A percentile compares a stretch with the other conserved stretches of the same genome.
Evolutionary conservation across 2,797 vertebrate genomes (phyloP).

Genomic region (Mallotus villosus): DNA sequence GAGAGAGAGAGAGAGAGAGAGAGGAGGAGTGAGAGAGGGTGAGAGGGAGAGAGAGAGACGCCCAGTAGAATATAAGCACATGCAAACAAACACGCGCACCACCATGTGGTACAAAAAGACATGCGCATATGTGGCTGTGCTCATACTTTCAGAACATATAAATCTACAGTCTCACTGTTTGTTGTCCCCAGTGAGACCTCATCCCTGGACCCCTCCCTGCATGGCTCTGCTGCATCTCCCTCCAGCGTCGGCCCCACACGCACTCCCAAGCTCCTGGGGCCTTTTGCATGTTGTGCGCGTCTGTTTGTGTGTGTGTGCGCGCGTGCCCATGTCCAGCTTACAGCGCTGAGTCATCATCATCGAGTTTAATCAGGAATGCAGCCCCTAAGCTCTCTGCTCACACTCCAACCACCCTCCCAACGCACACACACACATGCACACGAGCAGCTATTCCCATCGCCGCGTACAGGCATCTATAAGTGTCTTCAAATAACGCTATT

Average conservation of each 20-base stretch:
- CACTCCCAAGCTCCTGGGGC: not conserved
- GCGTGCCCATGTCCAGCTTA: not conserved
- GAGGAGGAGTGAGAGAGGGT: slow-evolving; percentile 22
- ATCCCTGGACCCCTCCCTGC: not conserved
- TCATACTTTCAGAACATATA: too few relatives aligned
- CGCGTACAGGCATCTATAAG: slow-evolving; percentile 1
- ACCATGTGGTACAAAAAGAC: slow-evolving; percentile 18
- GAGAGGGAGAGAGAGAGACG: slow-evolving; percentile 20
- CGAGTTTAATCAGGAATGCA: slow-evolving; percentile 15
- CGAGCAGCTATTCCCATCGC: not conserved
- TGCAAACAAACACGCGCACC: slow-evolving; percentile 43
- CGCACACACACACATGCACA: slow-evolving; percentile 2
- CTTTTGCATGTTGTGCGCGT: slow-evolving; percentile 5
- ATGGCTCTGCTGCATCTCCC: not conserved
- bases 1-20: not conserved
- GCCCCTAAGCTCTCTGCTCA: not conserved
- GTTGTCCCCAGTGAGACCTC: slow-evolving; percentile 8
- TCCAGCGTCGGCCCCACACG: not conserved
- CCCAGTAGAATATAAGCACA: not conserved
- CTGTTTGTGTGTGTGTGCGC: slow-evolving; percentile 12
- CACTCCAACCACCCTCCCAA: not conserved
- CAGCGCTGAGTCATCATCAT: slow-evolving; percentile 22
- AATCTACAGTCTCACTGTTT: not conserved
- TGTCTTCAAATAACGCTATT: not conserved
- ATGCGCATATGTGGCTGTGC: not conserved